Base-by-base conservation (phyloP, 1,140 invertebrate species). In the Pogonus chalceus region DNA sequence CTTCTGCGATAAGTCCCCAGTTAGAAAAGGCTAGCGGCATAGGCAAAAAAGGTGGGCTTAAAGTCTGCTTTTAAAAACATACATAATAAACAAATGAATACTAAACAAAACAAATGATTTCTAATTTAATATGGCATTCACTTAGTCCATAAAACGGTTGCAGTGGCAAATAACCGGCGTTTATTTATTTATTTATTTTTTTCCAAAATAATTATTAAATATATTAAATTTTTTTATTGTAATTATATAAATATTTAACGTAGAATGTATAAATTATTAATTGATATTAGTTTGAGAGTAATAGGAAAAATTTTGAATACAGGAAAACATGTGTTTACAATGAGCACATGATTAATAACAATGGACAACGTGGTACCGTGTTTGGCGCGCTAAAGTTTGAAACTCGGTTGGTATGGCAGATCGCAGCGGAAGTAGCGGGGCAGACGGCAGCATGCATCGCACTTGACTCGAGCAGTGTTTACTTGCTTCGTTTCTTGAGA, bases 401-500 rank as follows among this genome's bases (percentile, higher is more conserved):
- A 43, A 9, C 37, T 31, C 35, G 31, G 60, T 61, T 64, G 65
- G 63, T 63, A 66, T 64, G 54, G 58, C 60, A 66, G 64, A 37
- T 54, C 22, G 37, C 65, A 61, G 52, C 56, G 37, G 23, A 56
- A 51, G 43, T 57, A 50, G 52, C 57, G 51, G 50, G 60, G 54
- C 60, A 62, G 66, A 65, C 66, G 65, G 66, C 55, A 60, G 50
- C 66, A 66, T 66, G 66, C 64, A 61, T 63, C 56, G 60, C 47
- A 56, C 60, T 61, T 58, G 57, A 75, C 70, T 72, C 60, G 60
- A 60, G 69, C 69, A 67, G 75, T 76, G 74, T 75, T 73, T 72
- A 72, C 65, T 68, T 63, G 63, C 65, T 67, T 65, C 64, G 67
- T 65, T 69, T 65, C 63, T 68, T 68, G 64, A 66, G 66, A 60